Conservation (phyloP, 2,797 vertebrate species). For the Margarornis squamiger region DNA sequence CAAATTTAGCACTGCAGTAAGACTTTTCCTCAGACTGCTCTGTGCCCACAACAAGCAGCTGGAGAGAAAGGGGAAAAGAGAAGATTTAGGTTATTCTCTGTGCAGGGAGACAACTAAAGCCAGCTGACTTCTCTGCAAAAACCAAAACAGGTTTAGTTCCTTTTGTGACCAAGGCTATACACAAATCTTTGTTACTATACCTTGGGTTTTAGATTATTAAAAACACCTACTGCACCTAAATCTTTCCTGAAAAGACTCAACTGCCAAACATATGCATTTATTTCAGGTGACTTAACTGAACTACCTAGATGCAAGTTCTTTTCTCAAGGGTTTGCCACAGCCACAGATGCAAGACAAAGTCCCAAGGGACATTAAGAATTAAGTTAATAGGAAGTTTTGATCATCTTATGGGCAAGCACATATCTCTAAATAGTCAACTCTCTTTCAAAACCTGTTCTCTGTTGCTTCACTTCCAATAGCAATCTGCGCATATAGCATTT, state of each 20-base stretch:
- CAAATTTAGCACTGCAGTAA: background rate
- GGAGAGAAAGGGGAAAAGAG: background rate
- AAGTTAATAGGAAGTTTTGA: background rate
- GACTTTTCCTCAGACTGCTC: background rate
- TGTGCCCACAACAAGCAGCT: background rate
- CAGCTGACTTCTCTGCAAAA: background rate
- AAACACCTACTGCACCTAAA: background rate
- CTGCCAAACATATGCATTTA: background rate
- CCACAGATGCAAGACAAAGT: background rate
- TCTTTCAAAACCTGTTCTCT: background rate
- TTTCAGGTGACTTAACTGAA: background rate
- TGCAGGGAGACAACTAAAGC: background rate
- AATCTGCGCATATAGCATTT: background rate
- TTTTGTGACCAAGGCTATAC: background rate
- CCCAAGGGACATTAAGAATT: background rate
- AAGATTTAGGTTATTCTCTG: background rate
- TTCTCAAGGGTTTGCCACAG: background rate
- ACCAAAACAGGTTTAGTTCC: background rate
- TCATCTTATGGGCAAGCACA: background rate
- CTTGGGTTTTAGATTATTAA: background rate
- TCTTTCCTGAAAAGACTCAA: background rate
- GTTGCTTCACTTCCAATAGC: background rate
- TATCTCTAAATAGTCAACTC: background rate
- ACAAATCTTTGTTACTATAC: background rate
- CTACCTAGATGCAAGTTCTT: background rate